Base-by-base conservation (phyloP, 2,113 vertebrate genomes). In the Salvelinus sp. region DNA sequence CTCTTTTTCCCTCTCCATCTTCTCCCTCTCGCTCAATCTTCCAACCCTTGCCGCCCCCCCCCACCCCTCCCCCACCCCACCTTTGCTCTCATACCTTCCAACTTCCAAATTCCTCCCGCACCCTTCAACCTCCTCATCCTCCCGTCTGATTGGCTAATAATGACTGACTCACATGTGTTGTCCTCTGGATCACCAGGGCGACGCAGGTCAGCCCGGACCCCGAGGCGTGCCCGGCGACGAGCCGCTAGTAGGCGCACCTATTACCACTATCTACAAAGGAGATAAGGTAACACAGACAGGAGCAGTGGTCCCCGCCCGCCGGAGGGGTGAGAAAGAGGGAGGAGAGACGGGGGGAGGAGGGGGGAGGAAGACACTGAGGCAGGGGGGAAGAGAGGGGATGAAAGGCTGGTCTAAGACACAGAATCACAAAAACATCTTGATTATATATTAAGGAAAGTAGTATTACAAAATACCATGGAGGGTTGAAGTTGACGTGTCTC, bases 191-290 rank as follows among this genome's bases (percentile, higher is more conserved):
- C 83, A 85, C 82, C 87, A 95, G 94, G 94, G 94, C 16, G 93
- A 94, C 38, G 83, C 87, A 82, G 94, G 94, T 88, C 84, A 81
- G 70, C 90, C 89, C 9, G 94, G 94, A 85, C 91, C 83, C 69
- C 90, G 88, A 47, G 94, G 93, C 69, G 83, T 87, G 76, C 93
- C 91, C 9, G 90, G 91, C 14, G 89, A 87, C 72, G 85, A 80
- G 57, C 85, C 86, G 44, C 86, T 88, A 62, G 88, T 66, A 68
- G 86, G 82, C 73, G 86, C 87, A 74, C 71, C 82, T 83, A 82
- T 86, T 64, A 86, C 92, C 88, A 93, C 90, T 76, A 92, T 93
- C 90, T 91, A 93, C 91, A 94, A 93, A 93, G 94, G 94, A 94
- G 91, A 92, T 69, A 93, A 92, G 93, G 94, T 95, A 93, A 94